A percentile compares a stretch with the other conserved stretches of the same genome.
Conservation (phyloP, 2,888 invertebrate species). For the Laothoe populi region DNA sequence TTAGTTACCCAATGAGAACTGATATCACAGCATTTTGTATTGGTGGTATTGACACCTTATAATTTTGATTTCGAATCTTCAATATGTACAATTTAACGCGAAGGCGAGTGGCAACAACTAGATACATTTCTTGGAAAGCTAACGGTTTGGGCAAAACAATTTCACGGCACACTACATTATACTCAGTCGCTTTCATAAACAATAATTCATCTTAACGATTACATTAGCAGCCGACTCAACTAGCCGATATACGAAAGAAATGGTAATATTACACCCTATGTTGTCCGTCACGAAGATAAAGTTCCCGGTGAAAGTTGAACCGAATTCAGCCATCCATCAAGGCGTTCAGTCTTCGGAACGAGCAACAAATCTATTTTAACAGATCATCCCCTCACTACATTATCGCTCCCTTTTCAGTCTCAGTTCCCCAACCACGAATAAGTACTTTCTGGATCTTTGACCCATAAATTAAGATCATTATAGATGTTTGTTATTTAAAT, state of each 20-base stretch:
- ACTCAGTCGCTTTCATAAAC: slow-evolving; percentile 71
- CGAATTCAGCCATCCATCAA: slow-evolving; percentile 78
- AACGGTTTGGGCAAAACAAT: slow-evolving; percentile 38
- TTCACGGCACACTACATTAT: slow-evolving; percentile 51
- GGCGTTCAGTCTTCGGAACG: slow-evolving; percentile 67
- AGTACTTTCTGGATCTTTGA: slow-evolving; percentile 38
- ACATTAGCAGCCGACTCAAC: slow-evolving; percentile 54
- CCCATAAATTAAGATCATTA: slow-evolving; percentile 30
- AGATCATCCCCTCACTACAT: slow-evolving; percentile 77
- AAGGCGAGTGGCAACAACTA: slow-evolving; percentile 45
- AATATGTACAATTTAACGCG: slow-evolving; percentile 44
- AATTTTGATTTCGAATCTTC: slow-evolving; percentile 60
- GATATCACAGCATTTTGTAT: slow-evolving; percentile 83
- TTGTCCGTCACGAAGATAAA: slow-evolving; percentile 46
- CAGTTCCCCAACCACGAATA: slow-evolving; percentile 56
- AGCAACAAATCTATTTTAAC: slow-evolving; percentile 78
- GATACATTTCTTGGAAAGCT: slow-evolving; percentile 45
- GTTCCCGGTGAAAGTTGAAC: slow-evolving; percentile 60
- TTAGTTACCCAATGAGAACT: slow-evolving; percentile 64
- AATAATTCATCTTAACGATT: slow-evolving; percentile 53
- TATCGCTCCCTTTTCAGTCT: slow-evolving; percentile 67
- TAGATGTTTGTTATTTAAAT: slow-evolving; percentile 41
- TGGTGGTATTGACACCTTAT: slow-evolving; percentile 62
- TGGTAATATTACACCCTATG: slow-evolving; percentile 30
- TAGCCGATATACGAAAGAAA: slow-evolving; percentile 54